Evolutionary conservation across 1,140 invertebrate species (phyloP).

Genomic region (Agrilus planipennis): DNA sequence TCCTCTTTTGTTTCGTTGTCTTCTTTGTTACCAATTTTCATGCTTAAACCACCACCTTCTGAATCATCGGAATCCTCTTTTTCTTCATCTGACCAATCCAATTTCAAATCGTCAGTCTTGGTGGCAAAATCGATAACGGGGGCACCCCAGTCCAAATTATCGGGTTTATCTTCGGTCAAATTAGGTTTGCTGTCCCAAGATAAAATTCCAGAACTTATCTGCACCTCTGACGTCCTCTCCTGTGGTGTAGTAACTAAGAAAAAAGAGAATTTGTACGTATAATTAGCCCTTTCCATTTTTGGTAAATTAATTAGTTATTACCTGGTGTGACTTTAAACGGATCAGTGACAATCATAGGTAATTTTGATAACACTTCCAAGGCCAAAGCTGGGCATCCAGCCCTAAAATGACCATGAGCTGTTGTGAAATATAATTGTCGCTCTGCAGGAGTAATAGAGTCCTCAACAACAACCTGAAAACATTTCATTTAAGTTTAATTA

Average conservation of each 20-base stretch:
- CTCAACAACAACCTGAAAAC: constrained; percentile 46
- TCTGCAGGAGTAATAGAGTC: constrained; percentile 84
- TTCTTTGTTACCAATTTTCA: constrained; percentile 44
- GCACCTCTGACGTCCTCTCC: constrained; percentile 11
- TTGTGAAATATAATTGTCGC: constrained; percentile 92
- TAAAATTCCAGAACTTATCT: constrained; percentile 56
- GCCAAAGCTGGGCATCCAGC: constrained; percentile 95
- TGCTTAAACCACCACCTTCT: constrained; percentile 48
- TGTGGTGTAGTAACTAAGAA: constrained; percentile 11
- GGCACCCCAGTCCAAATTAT: constrained; percentile 48
- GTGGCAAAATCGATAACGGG: constrained; percentile 35
- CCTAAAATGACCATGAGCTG: constrained; percentile 94
- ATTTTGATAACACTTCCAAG: constrained; percentile 90
- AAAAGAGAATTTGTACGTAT: background rate
- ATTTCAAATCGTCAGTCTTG: constrained; percentile 43
- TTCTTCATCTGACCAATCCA: constrained; percentile 40
- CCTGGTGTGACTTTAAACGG: constrained; percentile 42
- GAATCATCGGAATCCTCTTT: constrained; percentile 33
- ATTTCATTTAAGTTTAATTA: constrained; percentile 10
- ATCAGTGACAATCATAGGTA: constrained; percentile 73
- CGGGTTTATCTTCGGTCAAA: constrained; percentile 12
- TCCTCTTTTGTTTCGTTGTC: constrained; percentile 34
- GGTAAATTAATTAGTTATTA: constrained; percentile 24
- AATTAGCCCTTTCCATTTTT: background rate
- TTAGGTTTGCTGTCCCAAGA: constrained; percentile 39